Conservation (phyloP, 2,888 invertebrate species). For the Prosapia bicincta region DNA sequence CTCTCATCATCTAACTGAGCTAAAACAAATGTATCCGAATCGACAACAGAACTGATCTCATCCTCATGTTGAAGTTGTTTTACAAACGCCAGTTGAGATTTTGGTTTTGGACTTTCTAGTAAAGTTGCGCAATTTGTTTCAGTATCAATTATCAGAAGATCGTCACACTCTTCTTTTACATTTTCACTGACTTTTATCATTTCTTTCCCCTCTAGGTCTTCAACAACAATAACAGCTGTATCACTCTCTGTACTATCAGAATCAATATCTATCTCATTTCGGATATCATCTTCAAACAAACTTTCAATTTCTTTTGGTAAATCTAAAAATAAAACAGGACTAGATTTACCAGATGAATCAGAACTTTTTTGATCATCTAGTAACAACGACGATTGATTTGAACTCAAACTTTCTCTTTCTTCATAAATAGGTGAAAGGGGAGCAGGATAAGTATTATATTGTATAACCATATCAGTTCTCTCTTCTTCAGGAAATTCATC, state of each 20-base stretch:
- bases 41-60: conserved; percentile 14
- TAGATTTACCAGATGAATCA: conserved; percentile 31
- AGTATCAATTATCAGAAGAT: conserved; percentile 50
- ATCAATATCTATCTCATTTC: conserved; percentile 37
- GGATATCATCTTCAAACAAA: conserved; percentile 36
- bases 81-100: conserved; percentile 41
- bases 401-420: conserved; percentile 49
- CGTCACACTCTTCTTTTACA: conserved; percentile 43
- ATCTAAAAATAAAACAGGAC: conserved; percentile 39
- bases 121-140: conserved; percentile 50
- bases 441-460: conserved; percentile 55
- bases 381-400: conserved; percentile 36
- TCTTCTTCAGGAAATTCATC: conserved; percentile 38
- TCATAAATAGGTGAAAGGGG: conserved; percentile 60
- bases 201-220: conserved; percentile 45
- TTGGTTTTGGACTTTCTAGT: conserved; percentile 42
- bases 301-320: conserved; percentile 26
- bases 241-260: conserved; percentile 34
- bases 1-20: conserved; percentile 21
- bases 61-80: conserved; percentile 28
- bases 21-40: conserved; percentile 32
- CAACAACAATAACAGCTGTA: conserved; percentile 40
- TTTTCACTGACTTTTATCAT: conserved; percentile 13
- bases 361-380: conserved; percentile 31
- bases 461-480: conserved; percentile 31